Base-by-base conservation (phyloP, 2,888 invertebrate species). In the Pterostichus madidus region DNA sequence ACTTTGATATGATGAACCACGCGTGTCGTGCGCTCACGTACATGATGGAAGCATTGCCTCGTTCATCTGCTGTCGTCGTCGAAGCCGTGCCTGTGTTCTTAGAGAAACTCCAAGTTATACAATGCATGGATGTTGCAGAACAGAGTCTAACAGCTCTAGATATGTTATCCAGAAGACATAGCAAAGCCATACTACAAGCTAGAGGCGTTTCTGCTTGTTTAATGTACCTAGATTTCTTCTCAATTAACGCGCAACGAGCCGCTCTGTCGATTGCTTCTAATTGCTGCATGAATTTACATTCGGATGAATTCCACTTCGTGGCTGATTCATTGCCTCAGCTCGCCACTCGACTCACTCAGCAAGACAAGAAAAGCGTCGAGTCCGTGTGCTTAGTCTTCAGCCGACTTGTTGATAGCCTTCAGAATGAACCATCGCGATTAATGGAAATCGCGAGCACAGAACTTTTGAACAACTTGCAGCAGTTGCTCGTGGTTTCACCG, bases 1-100 rank as follows among this genome's bases (percentile, higher is more conserved):
- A 99, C 91, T 99, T 99, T 91, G 99, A 99, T 90, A 98, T 99
- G 93, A 99, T 99, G 99, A 98, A 99, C 89, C 98, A 99, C 90
- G 99, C 99, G 0, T 99, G 99, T 88, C 95, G 99, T 56, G 99
- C 99, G 0, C 93, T 99, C 52, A 99, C 99, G 0, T 99, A 99
- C 91, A 99, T 99, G 98, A 95, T 99, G 94, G 99, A 99, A 90
- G 98, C 99, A 0, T 89, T 99, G 85, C 99, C 99, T 0, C 94
- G 99, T 83, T 98, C 99, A 49, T 98, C 98, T 73, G 96, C 96
- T 24, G 96, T 99, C 1, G 98, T 99, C 8, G 97, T 98, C 1
- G 97, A 99, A 87, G 99, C 99, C 1, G 97, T 99, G 83, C 99
- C 99, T 0, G 97, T 97, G 0, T 98, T 99, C 91, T 91, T 99